These are phyloP conservation scores for Gymnosoma rotundatum DNA, from an alignment of 2,888 invertebrate genomes.

Conservation along the genomic window DNA sequence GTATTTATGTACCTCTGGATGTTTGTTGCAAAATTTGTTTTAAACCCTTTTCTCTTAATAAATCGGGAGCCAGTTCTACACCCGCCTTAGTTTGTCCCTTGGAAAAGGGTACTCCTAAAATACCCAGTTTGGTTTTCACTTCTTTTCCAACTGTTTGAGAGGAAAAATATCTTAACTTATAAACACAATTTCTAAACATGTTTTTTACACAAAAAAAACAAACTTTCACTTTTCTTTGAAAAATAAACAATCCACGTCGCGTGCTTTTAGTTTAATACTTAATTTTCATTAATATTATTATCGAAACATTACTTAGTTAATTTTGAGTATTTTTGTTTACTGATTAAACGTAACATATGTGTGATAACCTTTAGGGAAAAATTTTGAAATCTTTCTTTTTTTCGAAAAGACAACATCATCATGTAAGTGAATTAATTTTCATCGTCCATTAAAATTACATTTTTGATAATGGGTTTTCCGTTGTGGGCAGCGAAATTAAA, in stretches of 20 bases:
- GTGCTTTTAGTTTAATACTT: not conserved
- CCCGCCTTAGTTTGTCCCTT: slow-evolving; percentile 89
- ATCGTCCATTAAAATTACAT: not conserved
- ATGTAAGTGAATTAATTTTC: too few relatives aligned
- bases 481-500: not conserved
- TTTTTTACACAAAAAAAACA: not conserved
- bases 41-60: slow-evolving; percentile 86
- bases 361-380: slow-evolving; percentile 50
- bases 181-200: slow-evolving; percentile 67
- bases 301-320: not conserved
- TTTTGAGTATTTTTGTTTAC: not conserved
- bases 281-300: not conserved
- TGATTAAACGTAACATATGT: slow-evolving; percentile 39
- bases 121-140: slow-evolving; percentile 83
- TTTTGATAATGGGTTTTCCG: not conserved
- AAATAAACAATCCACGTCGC: slow-evolving; percentile 10
- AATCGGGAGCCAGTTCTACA: slow-evolving; percentile 87
- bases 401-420: not conserved
- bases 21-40: slow-evolving; percentile 85
- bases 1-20: slow-evolving; percentile 82
- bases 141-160: slow-evolving; percentile 26
- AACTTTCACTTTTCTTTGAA: slow-evolving; percentile 24
- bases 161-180: slow-evolving; percentile 51
- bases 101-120: slow-evolving; percentile 91
- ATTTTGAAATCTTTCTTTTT: not conserved